Evolutionary conservation across 2,797 vertebrate genomes (phyloP), one percentile per base, ranked within the genome.

Genomic region (Gallinago nigripennis): DNA sequence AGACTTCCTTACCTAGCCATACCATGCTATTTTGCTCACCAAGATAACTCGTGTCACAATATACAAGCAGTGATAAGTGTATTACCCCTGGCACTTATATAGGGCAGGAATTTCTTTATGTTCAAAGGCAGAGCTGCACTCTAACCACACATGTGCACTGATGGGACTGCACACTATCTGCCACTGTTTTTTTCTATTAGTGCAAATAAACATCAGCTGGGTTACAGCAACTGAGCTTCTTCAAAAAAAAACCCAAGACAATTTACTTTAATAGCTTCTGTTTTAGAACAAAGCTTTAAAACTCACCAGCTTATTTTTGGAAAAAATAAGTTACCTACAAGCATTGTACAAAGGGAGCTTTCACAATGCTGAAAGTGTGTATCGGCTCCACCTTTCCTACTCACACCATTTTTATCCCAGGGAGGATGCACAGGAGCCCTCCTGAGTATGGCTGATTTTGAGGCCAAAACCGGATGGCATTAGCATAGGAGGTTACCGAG

Each of bases 111-210:
- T 35, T 75, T 58, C 66, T 87, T 85, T 43, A 27, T 1, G 0
- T n/a, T 20, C 51, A 77, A 41, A 45, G 21, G 12, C 6, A 1
- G 6, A 82, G n/a, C 45, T 93, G 30, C 9, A 21, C 8, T 28
- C 9, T 65, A 33, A 31, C 11, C 21, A 35, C 31, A 31, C 13
- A 7, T 0, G 0, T 15, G 10, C n/a, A 14, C 6, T 31, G 28
- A 50, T 37, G 39, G 37, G 16, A 37, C 39, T 23, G 54, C 1
- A 1, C 0, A 0, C 20, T 71, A 31, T 33, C 10, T 16, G 8
- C 46, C 2, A 4, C 9, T 72, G 23, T 51, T 45, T 23, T 65
- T 23, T 65, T 82, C 31, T 8, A 35, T n/a, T n/a, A 25, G 13
- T 10, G 30, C 8, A 33, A 53, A 35, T 31, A 50, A 83, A 15